Evolutionary conservation across 53 echinoderm and acorn worm species (phyloP).

Genomic region (Crossaster papposus): DNA sequence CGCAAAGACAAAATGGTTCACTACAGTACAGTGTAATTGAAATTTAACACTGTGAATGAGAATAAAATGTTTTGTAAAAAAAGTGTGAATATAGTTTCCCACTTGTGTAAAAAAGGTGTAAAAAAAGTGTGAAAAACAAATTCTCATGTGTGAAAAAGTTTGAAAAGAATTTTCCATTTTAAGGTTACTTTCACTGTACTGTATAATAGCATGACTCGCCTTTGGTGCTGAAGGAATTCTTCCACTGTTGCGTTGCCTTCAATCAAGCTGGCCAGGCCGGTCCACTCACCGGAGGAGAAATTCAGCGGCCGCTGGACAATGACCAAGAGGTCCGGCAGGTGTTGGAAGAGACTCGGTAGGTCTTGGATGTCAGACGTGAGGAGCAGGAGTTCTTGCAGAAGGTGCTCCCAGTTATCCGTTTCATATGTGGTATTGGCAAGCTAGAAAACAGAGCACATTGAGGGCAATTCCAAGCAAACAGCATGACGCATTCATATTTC

Average conservation of each 20-base stretch:
- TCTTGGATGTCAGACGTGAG: not conserved
- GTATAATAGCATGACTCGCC: not conserved
- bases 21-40: too few relatives aligned
- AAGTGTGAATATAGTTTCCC: too few relatives aligned
- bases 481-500: too few relatives aligned
- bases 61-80: too few relatives aligned
- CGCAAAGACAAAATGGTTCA: too few relatives aligned
- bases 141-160: too few relatives aligned
- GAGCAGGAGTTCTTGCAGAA: constrained; percentile 23
- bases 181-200: too few relatives aligned
- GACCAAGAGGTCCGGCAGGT: constrained; percentile 10
- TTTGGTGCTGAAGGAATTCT: not conserved
- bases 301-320: constrained; percentile 1
- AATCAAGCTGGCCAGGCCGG: not conserved
- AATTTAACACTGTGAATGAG: too few relatives aligned
- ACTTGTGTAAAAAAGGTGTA: too few relatives aligned
- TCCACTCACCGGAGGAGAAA: constrained; percentile 15
- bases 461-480: not conserved
- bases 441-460: not conserved
- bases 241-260: not conserved
- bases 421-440: not conserved
- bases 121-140: too few relatives aligned
- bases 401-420: constrained; percentile 22
- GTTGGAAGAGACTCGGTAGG: constrained; percentile 52
- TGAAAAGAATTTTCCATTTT: too few relatives aligned